Evolutionary conservation across 2,113 vertebrate species (phyloP).

Genomic region (Ellobius talpinus): DNA sequence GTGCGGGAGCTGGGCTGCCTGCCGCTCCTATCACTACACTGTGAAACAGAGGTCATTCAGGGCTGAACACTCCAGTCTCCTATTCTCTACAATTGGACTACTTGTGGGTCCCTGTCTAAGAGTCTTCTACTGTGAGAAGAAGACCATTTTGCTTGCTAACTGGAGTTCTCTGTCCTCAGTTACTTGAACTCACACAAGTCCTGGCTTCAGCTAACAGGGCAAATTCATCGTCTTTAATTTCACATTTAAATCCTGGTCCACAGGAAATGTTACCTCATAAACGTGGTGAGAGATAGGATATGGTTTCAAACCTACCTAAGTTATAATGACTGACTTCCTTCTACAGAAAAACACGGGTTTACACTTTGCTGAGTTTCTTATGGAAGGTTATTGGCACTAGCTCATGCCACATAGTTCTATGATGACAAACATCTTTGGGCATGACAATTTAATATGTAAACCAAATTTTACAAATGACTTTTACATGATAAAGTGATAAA

Average conservation of each 20-base stretch:
- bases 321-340: neutral
- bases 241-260: neutral
- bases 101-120: no score
- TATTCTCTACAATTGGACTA: neutral
- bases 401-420: neutral
- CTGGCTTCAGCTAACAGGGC: neutral
- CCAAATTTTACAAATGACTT: neutral
- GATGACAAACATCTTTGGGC: neutral
- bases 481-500: neutral
- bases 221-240: neutral
- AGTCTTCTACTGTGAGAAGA: neutral
- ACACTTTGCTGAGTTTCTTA: slow-evolving; percentile 19
- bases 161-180: neutral
- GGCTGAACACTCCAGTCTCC: neutral
- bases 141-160: neutral
- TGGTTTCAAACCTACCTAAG: neutral
- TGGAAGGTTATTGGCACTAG: neutral
- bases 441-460: neutral
- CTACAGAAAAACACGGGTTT: neutral
- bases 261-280: neutral
- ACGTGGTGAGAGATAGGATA: neutral
- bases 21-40: no score
- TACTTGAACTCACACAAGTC: neutral
- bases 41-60: neutral
- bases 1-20: no score